Evolutionary conservation across 2,888 invertebrate species (phyloP).

Genomic region (Chymomyza amoena): DNA sequence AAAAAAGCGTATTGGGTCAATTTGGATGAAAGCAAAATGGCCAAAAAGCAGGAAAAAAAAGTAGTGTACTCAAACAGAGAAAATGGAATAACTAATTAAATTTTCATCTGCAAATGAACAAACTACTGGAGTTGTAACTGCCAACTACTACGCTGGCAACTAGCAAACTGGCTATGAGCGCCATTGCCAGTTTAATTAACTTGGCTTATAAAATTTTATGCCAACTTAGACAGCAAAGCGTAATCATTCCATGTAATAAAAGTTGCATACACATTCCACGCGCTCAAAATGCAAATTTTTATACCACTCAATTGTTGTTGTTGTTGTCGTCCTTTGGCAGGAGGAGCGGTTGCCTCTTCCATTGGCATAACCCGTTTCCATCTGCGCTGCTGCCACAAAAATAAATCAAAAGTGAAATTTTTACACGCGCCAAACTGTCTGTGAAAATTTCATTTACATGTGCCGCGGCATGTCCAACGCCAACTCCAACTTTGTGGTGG

Average conservation of each 20-base stretch:
- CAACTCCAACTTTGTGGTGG: not conserved
- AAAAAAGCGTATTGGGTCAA: not conserved
- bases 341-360: not conserved
- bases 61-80: conserved; percentile 20
- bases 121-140: conserved; percentile 23
- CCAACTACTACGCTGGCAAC: not conserved
- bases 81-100: conserved; percentile 71
- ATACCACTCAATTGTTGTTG: conserved; percentile 40
- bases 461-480: conserved; percentile 34
- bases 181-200: conserved; percentile 51
- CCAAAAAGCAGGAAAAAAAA: not conserved
- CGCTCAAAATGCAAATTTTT: not conserved
- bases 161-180: not conserved
- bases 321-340: conserved; percentile 20
- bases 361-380: not conserved
- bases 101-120: conserved; percentile 62
- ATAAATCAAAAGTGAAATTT: conserved; percentile 68
- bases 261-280: not conserved
- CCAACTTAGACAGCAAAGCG: conserved; percentile 34
- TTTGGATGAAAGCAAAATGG: not conserved
- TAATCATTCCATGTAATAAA: not conserved
- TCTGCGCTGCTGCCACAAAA: conserved; percentile 9
- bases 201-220: conserved; percentile 67
- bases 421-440: conserved; percentile 68
- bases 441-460: conserved; percentile 64